Conservation (phyloP, 2,113 vertebrate species). For the Elachura formosa region DNA sequence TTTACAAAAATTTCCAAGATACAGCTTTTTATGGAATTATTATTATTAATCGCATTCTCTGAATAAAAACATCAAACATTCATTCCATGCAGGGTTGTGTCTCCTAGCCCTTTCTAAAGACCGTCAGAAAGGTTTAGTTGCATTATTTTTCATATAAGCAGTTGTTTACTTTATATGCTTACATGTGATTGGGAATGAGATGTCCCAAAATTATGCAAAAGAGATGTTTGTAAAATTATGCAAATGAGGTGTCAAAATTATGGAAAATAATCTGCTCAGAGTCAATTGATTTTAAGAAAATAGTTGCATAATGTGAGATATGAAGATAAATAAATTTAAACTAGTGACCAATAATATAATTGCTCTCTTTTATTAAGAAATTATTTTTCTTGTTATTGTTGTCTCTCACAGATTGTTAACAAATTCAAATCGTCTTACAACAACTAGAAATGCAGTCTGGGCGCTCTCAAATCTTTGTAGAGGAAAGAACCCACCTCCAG, state of each 20-base stretch:
- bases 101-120: neutral
- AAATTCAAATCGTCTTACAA: slow-evolving; percentile 88
- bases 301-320: neutral
- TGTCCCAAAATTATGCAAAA: neutral
- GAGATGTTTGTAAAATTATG: no score
- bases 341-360: neutral
- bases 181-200: neutral
- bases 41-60: neutral
- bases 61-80: neutral
- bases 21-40: neutral
- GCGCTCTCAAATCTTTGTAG: slow-evolving; percentile 91
- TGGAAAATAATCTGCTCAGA: neutral
- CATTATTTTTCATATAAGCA: neutral
- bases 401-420: slow-evolving; percentile 77
- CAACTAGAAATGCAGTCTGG: slow-evolving; percentile 91
- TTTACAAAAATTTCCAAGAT: neutral
- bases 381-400: neutral
- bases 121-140: neutral
- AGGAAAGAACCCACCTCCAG: slow-evolving; percentile 91
- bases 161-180: neutral
- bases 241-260: neutral
- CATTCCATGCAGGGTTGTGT: neutral
- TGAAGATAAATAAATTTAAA: neutral
- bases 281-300: neutral
- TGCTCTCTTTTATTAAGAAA: neutral